Evolutionary conservation across 2,888 invertebrate species (phyloP), one percentile per base, ranked within the genome.

Genomic region (Xestobium rufovillosum): DNA sequence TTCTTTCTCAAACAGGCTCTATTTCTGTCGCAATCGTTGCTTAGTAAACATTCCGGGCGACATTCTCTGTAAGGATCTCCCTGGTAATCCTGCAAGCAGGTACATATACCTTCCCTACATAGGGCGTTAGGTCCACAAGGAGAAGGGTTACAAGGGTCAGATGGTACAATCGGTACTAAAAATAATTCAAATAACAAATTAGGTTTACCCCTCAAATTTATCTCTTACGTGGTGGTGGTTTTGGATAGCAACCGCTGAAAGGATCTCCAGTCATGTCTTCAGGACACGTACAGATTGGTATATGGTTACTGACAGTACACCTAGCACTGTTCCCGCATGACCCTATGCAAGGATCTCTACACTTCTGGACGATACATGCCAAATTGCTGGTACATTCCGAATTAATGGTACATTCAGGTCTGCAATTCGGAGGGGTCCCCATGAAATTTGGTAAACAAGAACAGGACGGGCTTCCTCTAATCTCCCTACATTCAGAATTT

Each of bases 101-200:
- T 55, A 42, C 70, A 70, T 41, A 66, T 57, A 14, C 63, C 63
- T 8, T 68, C 69, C 39, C 67, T 70, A 49, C 88, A 88, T 48
- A 77, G 69, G n/a, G 84, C 74, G 53, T 82, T 81, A 3, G 76
- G 69, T 19, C 80, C 80, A 61, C 81, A 81, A 14, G 79, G 78
- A 17, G 74, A 73, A 45, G 75, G 73, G 41, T 69, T 69, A 48
- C 80, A 80, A 12, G 75, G 75, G 54, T 77, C 71, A 33, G 45
- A 45, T 28, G 50, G 47, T 25, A 50, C 48, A 15, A 60, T 57
- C 47, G 49, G 50, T 14, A 19, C 6, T 19, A 8, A 19, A 19
- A 8, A n/a, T 29, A 2, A 36, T 19, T n/a, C 6, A 19, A 19
- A n/a, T n/a, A n/a, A n/a, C n/a, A n/a, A n/a, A 19, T 17, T 38